A percentile compares a stretch with the other conserved stretches of the same genome.
Conservation (phyloP, 2,888 invertebrate genomes). For the Patella ulyssiponensis region DNA sequence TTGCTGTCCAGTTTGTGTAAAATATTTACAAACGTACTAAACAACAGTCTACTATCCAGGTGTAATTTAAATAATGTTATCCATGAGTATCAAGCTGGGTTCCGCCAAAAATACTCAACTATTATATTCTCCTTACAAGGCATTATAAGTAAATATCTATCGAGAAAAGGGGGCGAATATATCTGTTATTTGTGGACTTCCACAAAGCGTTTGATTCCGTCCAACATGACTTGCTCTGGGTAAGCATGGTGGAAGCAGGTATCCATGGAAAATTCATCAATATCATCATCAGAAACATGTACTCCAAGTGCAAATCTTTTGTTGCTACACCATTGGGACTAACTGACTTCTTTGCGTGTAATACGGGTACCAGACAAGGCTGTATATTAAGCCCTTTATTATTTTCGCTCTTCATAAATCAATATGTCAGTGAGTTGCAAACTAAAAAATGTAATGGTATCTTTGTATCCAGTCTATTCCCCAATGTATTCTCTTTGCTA, state of each 20-base stretch:
- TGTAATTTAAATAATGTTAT: not conserved
- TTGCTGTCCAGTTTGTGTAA: not conserved
- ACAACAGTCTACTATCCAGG: not conserved
- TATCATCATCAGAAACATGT: slow-evolving; percentile 9
- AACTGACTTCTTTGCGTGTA: slow-evolving; percentile 5
- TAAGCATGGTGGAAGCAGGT: not conserved
- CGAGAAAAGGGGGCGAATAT: not conserved
- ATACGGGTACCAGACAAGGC: slow-evolving; percentile 10
- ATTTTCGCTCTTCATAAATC: slow-evolving; percentile 9
- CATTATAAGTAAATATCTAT: not conserved
- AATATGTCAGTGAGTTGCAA: not conserved
- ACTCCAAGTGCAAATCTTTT: slow-evolving; percentile 9
- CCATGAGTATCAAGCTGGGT: not conserved
- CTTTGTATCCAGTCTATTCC: not conserved
- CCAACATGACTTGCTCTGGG: not conserved
- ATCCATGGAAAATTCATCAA: slow-evolving; percentile 6
- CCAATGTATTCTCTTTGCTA: slow-evolving; percentile 17
- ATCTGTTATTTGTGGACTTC: not conserved
- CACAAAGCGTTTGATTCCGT: not conserved
- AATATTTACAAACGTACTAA: not conserved
- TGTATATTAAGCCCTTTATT: slow-evolving; percentile 12
- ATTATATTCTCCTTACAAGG: slow-evolving; percentile 3
- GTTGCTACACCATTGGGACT: not conserved
- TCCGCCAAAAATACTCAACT: not conserved
- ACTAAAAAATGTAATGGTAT: slow-evolving; percentile 6